These are phyloP conservation scores for Lobophora halterata DNA, from an alignment of 2,888 invertebrate genomes.

Conservation along the genomic window DNA sequence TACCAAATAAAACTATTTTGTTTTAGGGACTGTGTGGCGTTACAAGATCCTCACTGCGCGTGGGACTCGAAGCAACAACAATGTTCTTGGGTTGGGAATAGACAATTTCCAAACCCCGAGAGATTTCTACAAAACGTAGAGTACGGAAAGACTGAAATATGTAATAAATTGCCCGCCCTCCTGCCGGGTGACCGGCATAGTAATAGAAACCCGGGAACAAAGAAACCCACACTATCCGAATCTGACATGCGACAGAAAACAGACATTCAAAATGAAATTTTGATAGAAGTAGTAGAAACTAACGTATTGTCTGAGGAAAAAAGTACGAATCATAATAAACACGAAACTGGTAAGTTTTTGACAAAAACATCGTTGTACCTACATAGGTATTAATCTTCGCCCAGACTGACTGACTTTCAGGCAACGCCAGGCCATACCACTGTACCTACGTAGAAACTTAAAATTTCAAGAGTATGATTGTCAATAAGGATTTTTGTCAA, in stretches of 20 bases:
- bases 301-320: conserved; percentile 82
- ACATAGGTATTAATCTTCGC: no score
- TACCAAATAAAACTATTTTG: conserved; percentile 33
- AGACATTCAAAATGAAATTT: conserved; percentile 83
- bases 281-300: conserved; percentile 83
- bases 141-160: conserved; percentile 83
- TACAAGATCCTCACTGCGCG: conserved; percentile 98
- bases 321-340: conserved; percentile 68
- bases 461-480: no score
- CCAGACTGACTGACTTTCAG: no score
- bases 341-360: conserved; percentile 63
- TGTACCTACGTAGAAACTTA: no score
- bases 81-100: conserved; percentile 78
- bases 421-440: no score
- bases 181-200: conserved; percentile 63
- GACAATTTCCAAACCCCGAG: conserved; percentile 82
- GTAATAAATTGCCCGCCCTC: conserved; percentile 73
- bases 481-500: no score
- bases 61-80: conserved; percentile 90
- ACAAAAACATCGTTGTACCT: no score
- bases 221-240: conserved; percentile 67
- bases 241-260: conserved; percentile 76
- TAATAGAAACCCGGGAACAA: conserved; percentile 69
- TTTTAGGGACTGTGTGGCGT: conserved; percentile 91
- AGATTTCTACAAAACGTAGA: conserved; percentile 87